A percentile compares a stretch with the other conserved stretches of the same genome.
phyloP scores from a whole-genome alignment of 1,140 invertebrate genomes.

The Papilio polytes region DNA sequence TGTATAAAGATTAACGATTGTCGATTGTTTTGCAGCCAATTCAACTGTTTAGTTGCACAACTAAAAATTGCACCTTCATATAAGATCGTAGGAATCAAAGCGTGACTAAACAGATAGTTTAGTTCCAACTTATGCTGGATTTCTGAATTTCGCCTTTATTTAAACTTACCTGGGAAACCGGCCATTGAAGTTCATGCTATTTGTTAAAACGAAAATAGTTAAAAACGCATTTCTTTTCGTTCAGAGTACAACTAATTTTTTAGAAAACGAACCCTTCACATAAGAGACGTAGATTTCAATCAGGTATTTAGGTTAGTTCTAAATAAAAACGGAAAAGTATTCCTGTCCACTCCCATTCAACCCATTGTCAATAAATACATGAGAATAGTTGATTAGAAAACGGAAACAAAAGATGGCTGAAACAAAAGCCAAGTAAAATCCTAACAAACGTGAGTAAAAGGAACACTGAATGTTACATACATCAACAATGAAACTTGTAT shows the following conservation, averaged over 20 bases:
- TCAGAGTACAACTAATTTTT: neutral
- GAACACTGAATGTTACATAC: neutral
- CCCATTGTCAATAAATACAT: neutral
- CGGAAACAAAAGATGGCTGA: neutral
- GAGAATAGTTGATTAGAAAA: neutral
- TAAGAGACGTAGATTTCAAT: neutral
- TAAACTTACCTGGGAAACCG: no score
- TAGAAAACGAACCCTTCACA: neutral
- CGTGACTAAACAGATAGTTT: no score
- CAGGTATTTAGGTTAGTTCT: neutral
- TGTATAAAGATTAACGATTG: no score
- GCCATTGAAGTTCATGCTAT: no score
- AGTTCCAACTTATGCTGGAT: no score
- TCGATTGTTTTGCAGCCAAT: no score
- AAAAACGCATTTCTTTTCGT: neutral
- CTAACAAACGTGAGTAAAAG: neutral
- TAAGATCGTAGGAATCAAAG: no score
- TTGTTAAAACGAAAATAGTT: no score
- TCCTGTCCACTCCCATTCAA: neutral
- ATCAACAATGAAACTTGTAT: neutral
- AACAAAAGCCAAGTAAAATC: neutral
- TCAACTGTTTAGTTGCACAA: no score
- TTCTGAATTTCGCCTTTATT: no score
- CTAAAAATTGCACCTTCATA: no score
- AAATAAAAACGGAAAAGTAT: neutral